These are phyloP conservation scores for Bombus pyrosoma DNA, from an alignment of 1,140 invertebrate species.

Conservation along the genomic window DNA sequence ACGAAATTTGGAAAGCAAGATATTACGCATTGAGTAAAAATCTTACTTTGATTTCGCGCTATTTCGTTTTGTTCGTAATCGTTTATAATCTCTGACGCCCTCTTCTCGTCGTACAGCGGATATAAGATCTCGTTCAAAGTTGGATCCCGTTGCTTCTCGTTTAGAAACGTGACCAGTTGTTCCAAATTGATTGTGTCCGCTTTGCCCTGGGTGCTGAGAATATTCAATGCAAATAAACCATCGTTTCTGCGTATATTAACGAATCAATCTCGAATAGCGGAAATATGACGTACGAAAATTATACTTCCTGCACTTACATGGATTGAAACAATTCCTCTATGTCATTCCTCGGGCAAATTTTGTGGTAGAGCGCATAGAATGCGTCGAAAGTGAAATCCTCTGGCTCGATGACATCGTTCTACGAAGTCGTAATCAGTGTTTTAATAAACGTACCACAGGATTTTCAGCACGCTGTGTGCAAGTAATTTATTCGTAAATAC, in stretches of 20 bases:
- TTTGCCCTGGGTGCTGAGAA: conserved; percentile 93
- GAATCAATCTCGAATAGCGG: not conserved
- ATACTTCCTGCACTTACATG: conserved; percentile 88
- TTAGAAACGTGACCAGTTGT: conserved; percentile 97
- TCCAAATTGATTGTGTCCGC: conserved; percentile 92
- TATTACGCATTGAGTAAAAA: not conserved
- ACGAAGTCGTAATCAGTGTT: conserved; percentile 29
- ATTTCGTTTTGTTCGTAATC: conserved; percentile 96
- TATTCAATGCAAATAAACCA: conserved; percentile 25
- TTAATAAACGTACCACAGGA: not conserved
- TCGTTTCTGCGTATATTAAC: conserved; percentile 1
- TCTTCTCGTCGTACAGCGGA: conserved; percentile 97
- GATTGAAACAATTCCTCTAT: conserved; percentile 99
- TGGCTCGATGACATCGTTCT: conserved; percentile 97
- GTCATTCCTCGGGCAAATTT: conserved; percentile 99
- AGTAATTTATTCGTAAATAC: conserved; percentile 78
- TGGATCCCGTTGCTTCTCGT: conserved; percentile 99
- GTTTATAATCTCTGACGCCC: conserved; percentile 95
- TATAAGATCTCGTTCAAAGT: conserved; percentile 99
- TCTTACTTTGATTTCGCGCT: conserved; percentile 89
- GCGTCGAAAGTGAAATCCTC: conserved; percentile 99
- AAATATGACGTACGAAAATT: not conserved
- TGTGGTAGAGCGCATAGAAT: conserved; percentile 99
- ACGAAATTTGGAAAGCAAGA: not conserved
- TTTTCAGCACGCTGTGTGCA: not conserved